Percentiles rank a stretch among this genome's conserved stretches.
Evolutionary conservation across 2,113 vertebrate species (phyloP).

Genomic region (Thalassarche chlororhynchos): DNA sequence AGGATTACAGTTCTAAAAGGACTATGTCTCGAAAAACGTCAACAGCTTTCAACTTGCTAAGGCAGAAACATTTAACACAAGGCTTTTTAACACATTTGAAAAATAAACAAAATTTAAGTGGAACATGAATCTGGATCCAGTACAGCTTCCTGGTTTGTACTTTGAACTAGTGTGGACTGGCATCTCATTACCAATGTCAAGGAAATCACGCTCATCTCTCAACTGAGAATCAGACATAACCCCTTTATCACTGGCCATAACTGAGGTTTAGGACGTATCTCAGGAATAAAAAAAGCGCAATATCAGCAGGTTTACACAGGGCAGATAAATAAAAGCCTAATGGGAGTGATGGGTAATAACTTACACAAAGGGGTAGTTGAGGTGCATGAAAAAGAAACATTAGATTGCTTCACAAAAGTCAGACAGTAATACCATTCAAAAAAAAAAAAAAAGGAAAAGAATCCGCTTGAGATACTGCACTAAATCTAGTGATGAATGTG

Average conservation of each 20-base stretch:
- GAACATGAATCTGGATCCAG: neutral
- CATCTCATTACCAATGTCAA: neutral
- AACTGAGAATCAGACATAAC: neutral
- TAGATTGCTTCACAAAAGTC: neutral
- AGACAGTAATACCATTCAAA: neutral
- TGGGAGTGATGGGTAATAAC: neutral
- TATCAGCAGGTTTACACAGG: neutral
- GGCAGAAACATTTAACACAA: neutral
- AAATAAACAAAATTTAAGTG: neutral
- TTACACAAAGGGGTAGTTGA: neutral
- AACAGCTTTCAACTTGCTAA: slow-evolving; percentile 15
- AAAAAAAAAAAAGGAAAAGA: neutral
- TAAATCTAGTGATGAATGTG: slow-evolving; percentile 37
- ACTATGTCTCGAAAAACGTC: neutral
- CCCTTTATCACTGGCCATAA: neutral
- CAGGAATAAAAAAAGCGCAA: neutral
- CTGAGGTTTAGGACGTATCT: neutral
- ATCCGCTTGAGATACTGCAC: neutral
- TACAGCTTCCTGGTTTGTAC: neutral
- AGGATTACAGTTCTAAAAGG: slow-evolving; percentile 9
- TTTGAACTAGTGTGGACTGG: neutral
- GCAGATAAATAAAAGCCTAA: neutral
- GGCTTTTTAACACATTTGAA: neutral
- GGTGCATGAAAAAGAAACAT: neutral
- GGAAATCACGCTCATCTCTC: neutral